Conservation (phyloP, 1,140 invertebrate genomes). For the Drosophila insularis region DNA sequence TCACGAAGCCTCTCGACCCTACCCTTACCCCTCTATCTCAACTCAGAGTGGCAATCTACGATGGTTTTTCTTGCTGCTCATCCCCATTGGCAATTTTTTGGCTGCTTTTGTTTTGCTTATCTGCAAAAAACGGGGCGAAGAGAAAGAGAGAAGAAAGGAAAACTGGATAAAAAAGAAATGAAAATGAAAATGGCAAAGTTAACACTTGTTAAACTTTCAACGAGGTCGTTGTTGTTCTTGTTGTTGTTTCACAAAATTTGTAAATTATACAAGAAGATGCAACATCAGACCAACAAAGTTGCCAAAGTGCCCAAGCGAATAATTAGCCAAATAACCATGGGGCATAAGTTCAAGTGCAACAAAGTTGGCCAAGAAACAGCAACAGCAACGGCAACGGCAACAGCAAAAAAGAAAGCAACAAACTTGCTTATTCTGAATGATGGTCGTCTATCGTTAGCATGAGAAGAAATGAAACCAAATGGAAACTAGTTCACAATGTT, state of each 20-base stretch:
- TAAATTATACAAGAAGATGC: constrained; percentile 64
- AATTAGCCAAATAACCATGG: constrained; percentile 79
- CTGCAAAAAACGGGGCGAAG: constrained; percentile 67
- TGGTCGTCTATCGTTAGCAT: constrained; percentile 45
- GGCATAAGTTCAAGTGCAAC: constrained; percentile 79
- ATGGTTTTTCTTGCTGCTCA: constrained; percentile 37
- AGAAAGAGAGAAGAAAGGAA: constrained; percentile 45
- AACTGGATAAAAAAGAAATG: constrained; percentile 47
- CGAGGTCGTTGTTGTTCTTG: constrained; percentile 45
- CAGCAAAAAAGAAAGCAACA: constrained; percentile 34
- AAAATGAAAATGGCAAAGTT: constrained; percentile 78
- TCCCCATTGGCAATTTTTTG: constrained; percentile 39
- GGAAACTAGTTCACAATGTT: constrained; percentile 66
- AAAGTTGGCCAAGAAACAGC: constrained; percentile 44
- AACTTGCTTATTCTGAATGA: constrained; percentile 49
- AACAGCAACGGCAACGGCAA: constrained; percentile 13
- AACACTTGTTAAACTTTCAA: constrained; percentile 80
- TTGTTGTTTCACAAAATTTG: constrained; percentile 51
- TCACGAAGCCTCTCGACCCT: constrained; percentile 16
- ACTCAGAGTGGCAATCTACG: not conserved
- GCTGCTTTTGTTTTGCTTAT: constrained; percentile 63
- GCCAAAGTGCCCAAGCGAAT: constrained; percentile 74
- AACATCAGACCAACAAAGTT: constrained; percentile 63
- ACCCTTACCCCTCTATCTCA: not conserved
- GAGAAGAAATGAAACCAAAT: constrained; percentile 3